Evolutionary conservation across 2,888 invertebrate genomes (phyloP).

Genomic region (Criorhina ranunculi): DNA sequence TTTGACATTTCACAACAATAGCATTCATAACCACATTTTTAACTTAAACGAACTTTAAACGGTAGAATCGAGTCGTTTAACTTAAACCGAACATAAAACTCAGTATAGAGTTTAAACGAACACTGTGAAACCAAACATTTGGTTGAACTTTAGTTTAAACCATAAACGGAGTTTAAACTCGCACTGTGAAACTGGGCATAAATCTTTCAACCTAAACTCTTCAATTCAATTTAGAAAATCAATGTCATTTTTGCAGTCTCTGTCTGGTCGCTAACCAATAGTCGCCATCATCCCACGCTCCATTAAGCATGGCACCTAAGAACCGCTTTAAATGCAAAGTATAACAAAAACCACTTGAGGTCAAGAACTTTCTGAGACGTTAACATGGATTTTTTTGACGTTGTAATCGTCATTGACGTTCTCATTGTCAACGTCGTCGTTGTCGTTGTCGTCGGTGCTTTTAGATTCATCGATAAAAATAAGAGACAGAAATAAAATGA

Average conservation of each 20-base stretch:
- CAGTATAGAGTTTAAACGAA: too few species aligned
- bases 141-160: background rate
- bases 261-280: background rate
- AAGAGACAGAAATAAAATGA: conserved; percentile 31
- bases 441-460: background rate
- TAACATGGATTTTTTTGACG: conserved; percentile 18
- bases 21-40: too few species aligned
- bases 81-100: too few species aligned
- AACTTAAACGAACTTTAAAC: too few species aligned
- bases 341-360: conserved; percentile 29
- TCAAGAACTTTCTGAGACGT: conserved; percentile 36
- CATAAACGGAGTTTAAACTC: too few species aligned
- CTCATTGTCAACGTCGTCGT: conserved; percentile 1
- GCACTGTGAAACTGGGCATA: too few species aligned
- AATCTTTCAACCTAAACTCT: too few species aligned
- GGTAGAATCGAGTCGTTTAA: too few species aligned
- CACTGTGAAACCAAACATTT: too few species aligned
- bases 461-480: conserved; percentile 38
- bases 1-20: too few species aligned
- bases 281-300: background rate
- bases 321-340: conserved; percentile 28
- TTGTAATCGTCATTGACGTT: conserved; percentile 7
- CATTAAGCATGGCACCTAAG: background rate
- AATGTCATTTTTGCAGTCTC: background rate
- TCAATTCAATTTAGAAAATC: background rate